These are phyloP conservation scores for Neuroterus valhalla DNA, from an alignment of 1,140 invertebrate species.

Conservation along the genomic window DNA sequence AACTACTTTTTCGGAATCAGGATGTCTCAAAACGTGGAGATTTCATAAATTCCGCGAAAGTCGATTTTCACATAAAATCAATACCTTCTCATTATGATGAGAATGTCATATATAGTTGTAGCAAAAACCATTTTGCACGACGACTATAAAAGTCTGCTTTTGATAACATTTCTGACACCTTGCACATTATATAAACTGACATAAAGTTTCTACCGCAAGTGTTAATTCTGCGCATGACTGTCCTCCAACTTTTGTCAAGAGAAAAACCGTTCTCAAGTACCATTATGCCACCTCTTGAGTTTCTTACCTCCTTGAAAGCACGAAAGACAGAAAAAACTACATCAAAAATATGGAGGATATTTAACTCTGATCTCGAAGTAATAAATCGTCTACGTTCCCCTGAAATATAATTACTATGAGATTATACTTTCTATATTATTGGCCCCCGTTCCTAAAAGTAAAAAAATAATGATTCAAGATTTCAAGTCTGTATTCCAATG, in stretches of 20 bases:
- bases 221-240: constrained; percentile 27
- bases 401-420: too few relatives aligned
- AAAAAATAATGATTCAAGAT: too few relatives aligned
- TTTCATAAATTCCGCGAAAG: too few relatives aligned
- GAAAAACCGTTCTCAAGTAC: constrained; percentile 21
- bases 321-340: not conserved
- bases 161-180: constrained; percentile 11
- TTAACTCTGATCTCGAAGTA: not conserved
- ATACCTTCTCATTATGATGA: too few relatives aligned
- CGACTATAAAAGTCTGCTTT: not conserved
- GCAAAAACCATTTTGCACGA: not conserved
- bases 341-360: not conserved
- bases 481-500: too few relatives aligned
- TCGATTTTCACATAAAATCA: too few relatives aligned
- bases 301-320: constrained; percentile 9
- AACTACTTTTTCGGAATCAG: too few relatives aligned
- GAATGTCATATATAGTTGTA: not conserved
- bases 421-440: too few relatives aligned
- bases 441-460: too few relatives aligned
- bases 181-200: not conserved
- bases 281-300: constrained; percentile 17
- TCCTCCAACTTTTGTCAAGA: constrained; percentile 7
- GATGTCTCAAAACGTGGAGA: too few relatives aligned
- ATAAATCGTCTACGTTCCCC: too few relatives aligned
- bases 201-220: constrained; percentile 22